phyloP scores from a whole-genome alignment of 1,140 invertebrate species.

The Pogonomyrmex barbatus region DNA sequence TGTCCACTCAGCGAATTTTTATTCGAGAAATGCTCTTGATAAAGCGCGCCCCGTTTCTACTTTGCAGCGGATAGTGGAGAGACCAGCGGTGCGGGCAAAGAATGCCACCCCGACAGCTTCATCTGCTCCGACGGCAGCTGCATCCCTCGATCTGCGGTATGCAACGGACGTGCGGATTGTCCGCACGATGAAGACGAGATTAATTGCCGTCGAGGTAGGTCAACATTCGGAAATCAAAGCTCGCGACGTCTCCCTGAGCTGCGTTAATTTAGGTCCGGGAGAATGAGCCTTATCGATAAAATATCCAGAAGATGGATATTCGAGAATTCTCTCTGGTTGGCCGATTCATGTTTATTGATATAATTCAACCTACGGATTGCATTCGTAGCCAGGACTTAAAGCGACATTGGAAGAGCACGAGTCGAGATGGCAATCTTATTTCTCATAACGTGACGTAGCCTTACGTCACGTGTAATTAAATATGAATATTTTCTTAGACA shows the following conservation, averaged over 20 bases:
- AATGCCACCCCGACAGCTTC: conserved; percentile 85
- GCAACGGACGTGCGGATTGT: conserved; percentile 92
- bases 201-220: conserved; percentile 79
- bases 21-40: conserved; percentile 46
- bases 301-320: conserved; percentile 34
- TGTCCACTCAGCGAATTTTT: background rate
- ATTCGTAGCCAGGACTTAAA: conserved; percentile 41
- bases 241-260: background rate
- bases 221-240: background rate
- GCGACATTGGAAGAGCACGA: background rate
- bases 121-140: conserved; percentile 88
- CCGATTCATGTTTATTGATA: conserved; percentile 34
- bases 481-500: background rate
- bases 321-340: background rate
- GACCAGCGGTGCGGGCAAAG: background rate
- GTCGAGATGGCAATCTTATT: background rate
- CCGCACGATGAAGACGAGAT: conserved; percentile 92
- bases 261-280: background rate
- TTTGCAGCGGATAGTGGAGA: conserved; percentile 79
- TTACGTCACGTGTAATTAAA: conserved; percentile 1
- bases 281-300: conserved; percentile 27
- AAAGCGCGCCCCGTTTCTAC: conserved; percentile 51
- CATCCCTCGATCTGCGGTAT: conserved; percentile 89
- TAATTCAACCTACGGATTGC: background rate
- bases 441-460: background rate